These are phyloP conservation scores for Hypothenemus hampei DNA, from an alignment of 1,140 invertebrate genomes.

Conservation along the genomic window DNA sequence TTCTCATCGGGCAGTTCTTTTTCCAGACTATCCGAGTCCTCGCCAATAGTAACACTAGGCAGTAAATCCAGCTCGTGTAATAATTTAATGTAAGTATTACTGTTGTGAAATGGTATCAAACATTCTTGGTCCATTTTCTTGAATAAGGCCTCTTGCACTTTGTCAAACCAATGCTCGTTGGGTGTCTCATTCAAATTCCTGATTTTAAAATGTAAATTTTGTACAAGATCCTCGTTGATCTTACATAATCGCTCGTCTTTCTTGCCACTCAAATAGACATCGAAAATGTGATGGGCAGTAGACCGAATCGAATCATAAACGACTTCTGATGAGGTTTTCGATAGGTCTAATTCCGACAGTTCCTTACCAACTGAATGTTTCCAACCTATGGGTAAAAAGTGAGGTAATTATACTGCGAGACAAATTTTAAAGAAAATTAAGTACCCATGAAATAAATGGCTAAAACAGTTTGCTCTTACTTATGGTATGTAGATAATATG, in stretches of 20 bases:
- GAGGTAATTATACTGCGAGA: no score
- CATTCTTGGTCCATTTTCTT: conserved; percentile 63
- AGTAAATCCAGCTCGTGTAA: conserved; percentile 71
- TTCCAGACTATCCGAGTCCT: conserved; percentile 52
- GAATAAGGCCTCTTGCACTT: conserved; percentile 67
- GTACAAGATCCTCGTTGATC: conserved; percentile 61
- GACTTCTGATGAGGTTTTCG: conserved; percentile 44
- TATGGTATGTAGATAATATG: no score
- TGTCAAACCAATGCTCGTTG: conserved; percentile 78
- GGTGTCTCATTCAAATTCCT: conserved; percentile 54
- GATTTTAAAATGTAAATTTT: conserved; percentile 60
- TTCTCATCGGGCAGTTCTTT: conserved; percentile 30
- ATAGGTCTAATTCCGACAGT: conserved; percentile 59
- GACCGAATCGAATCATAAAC: conserved; percentile 62
- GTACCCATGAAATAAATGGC: no score
- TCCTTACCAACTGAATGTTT: conserved; percentile 72
- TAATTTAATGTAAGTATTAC: conserved; percentile 65
- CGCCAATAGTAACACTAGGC: conserved; percentile 53
- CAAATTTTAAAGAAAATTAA: no score
- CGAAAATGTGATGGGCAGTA: conserved; percentile 74
- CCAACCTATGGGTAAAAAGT: conserved; percentile 64
- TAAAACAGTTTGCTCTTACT: no score
- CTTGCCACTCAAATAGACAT: conserved; percentile 78
- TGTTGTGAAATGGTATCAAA: conserved; percentile 65
- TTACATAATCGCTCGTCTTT: conserved; percentile 60